These are phyloP conservation scores for Albula goreensis DNA, from an alignment of 2,113 vertebrate species.

Conservation along the genomic window DNA sequence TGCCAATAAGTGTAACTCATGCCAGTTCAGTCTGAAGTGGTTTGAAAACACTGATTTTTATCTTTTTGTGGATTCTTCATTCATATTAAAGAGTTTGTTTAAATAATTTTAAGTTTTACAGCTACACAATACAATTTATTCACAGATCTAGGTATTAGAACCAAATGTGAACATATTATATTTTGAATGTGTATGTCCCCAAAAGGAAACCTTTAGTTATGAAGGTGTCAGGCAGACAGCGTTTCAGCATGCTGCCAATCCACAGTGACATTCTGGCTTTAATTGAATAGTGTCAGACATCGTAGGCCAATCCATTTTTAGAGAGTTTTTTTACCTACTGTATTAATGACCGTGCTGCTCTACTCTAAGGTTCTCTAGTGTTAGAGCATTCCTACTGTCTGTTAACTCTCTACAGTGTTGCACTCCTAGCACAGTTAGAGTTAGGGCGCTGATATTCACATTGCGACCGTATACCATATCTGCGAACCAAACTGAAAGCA, in stretches of 20 bases:
- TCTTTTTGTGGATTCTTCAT: not conserved
- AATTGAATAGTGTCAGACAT: conserved; percentile 5
- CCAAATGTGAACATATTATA: not conserved
- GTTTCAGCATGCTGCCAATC: not conserved
- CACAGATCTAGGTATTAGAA: not conserved
- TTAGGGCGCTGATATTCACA: conserved; percentile 63
- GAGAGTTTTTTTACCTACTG: not conserved
- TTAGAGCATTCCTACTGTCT: not conserved
- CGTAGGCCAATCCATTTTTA: not conserved
- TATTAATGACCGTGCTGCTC: not conserved
- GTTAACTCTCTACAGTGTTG: not conserved
- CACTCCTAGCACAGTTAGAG: conserved; percentile 21
- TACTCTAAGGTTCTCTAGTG: conserved; percentile 13
- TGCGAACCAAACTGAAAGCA: conserved; percentile 79
- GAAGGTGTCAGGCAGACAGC: not conserved
- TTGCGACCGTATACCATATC: conserved; percentile 77
- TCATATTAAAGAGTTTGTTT: no score
- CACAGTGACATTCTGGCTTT: not conserved
- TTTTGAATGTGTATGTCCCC: not conserved
- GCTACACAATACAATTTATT: not conserved
- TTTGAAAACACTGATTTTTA: not conserved
- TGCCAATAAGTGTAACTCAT: not conserved
- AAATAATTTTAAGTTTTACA: no score
- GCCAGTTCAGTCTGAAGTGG: not conserved
- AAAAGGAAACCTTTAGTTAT: not conserved